Conservation (phyloP, 1,140 invertebrate genomes). For the Trichomalopsis sarcophagae region DNA sequence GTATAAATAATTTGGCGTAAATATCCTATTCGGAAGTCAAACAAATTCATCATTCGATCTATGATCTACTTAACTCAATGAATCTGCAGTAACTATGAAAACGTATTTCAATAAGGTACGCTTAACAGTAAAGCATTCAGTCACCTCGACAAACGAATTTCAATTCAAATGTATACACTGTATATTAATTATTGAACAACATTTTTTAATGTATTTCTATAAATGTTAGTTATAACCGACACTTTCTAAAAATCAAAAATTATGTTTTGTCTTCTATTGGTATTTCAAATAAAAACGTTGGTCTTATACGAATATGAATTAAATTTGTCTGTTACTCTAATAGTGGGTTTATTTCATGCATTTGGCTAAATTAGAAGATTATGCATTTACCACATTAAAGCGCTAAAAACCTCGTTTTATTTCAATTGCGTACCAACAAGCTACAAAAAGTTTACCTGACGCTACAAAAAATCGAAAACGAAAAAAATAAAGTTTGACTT, state of each 20-base stretch:
- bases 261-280: not conserved
- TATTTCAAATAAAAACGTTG: not conserved
- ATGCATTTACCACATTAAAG: not conserved
- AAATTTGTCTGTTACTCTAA: not conserved
- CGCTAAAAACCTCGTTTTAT: not conserved
- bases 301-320: not conserved
- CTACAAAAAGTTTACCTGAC: not conserved
- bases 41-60: constrained; percentile 5
- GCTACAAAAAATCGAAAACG: not conserved
- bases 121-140: not conserved
- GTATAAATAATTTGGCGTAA: constrained; percentile 45
- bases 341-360: not conserved
- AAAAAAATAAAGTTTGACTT: constrained; percentile 29
- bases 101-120: not conserved
- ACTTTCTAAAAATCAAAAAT: too few species aligned
- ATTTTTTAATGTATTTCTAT: not conserved
- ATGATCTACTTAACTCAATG: not conserved
- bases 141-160: not conserved
- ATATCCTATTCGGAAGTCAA: constrained; percentile 22
- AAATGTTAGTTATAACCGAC: not conserved
- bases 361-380: not conserved
- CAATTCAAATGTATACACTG: not conserved
- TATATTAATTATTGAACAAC: not conserved
- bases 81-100: not conserved
- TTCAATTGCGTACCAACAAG: not conserved